Evolutionary conservation across 2,888 invertebrate genomes (phyloP).

Genomic region (Agrenia bidenticulata): DNA sequence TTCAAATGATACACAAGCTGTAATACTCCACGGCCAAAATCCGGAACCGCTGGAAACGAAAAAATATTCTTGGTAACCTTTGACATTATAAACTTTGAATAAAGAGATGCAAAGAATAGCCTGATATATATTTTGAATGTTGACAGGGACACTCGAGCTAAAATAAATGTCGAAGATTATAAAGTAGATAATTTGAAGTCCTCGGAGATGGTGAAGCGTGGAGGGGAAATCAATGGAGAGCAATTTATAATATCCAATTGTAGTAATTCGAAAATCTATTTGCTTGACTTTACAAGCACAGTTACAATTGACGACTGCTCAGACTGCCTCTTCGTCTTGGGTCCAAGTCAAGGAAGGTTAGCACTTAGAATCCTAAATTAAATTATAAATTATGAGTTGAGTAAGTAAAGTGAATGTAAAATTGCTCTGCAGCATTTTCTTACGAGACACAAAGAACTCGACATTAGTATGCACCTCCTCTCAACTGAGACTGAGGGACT

Average conservation of each 20-base stretch:
- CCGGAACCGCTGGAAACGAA: background rate
- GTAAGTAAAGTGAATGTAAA: background rate
- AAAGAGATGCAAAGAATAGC: background rate
- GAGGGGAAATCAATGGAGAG: slow-evolving; percentile 44
- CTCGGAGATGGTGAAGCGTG: slow-evolving; percentile 28
- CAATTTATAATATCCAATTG: slow-evolving; percentile 49
- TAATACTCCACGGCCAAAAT: too few relatives aligned
- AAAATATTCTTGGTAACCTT: slow-evolving; percentile 11
- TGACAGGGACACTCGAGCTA: slow-evolving; percentile 39
- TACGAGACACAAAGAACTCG: slow-evolving; percentile 46
- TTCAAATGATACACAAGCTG: background rate
- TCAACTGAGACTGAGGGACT: slow-evolving; percentile 47
- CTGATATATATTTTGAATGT: background rate
- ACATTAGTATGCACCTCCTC: slow-evolving; percentile 47
- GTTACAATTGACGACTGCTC: slow-evolving; percentile 49
- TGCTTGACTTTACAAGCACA: slow-evolving; percentile 45
- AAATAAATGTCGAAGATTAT: slow-evolving; percentile 40
- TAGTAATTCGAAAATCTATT: slow-evolving; percentile 41
- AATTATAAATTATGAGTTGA: too few relatives aligned
- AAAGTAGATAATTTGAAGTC: slow-evolving; percentile 28
- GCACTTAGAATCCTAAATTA: background rate
- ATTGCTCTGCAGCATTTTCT: slow-evolving; percentile 34
- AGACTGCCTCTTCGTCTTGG: slow-evolving; percentile 45
- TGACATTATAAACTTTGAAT: background rate
- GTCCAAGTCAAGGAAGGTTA: slow-evolving; percentile 46